Evolutionary conservation across 2,888 invertebrate species (phyloP), one percentile per base, ranked within the genome.

Genomic region (Cataglyphis cursor): DNA sequence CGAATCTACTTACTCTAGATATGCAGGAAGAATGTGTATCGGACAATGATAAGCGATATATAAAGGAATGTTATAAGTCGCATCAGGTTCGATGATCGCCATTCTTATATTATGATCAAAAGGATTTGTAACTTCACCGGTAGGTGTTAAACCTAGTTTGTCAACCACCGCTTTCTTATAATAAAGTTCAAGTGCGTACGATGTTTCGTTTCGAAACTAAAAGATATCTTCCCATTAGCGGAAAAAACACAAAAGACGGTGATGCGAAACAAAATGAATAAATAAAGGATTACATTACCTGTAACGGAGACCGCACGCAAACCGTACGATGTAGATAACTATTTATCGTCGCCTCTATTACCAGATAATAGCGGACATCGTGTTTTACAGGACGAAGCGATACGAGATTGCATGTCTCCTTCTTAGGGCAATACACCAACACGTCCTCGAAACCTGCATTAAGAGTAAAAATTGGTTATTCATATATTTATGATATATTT

Each of bases 41-140:
- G 97, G 96, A 94, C 97, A 97, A 92, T 98, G 97, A 92, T 98
- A 98, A 1, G 98, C 98, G 73, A 98, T 96, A 91, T 97, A 97
- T 61, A 98, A 95, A 0, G 98, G 98, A 38, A 98, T 96, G 90
- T 97, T 96, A 93, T 97, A 98, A 0, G 96, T 96, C 90, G 97
- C 97, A 88, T 97, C 97, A 0, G 98, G 97, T 81, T 97, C 97
- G 28, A 98, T 95, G 35, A 97, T 97, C 0, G 97, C 96, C 72
- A 98, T 95, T 74, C 97, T 95, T 95, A 97, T 96, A 83, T 97
- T 97, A 85, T 97, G 97, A 87, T 97, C 97, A 92, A 97, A 97
- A 0, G 97, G 97, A 94, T 97, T 97, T 15, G 96, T 96, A 10
- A 97, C 95, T 70, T 97, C 96, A 0, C 97, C 97, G 9, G 97